Evolutionary conservation across 2,797 vertebrate genomes (phyloP), one percentile per base, ranked within the genome.

Genomic region (Myotis vivesi): DNA sequence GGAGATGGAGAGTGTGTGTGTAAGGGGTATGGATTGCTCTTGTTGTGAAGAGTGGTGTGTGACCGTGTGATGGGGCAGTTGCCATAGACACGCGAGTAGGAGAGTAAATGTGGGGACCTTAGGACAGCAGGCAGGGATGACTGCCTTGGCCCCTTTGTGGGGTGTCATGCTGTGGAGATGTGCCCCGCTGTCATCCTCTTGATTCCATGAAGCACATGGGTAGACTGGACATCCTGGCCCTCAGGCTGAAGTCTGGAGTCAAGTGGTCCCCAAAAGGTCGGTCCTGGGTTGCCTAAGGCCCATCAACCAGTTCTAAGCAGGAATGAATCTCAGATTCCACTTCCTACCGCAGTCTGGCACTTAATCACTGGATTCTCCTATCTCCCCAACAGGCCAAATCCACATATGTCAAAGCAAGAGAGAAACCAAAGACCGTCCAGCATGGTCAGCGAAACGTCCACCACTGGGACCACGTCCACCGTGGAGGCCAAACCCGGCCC

Each of bases 391-490:
- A 99, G 99, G 97, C 96, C 98, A 97, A 98, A 98, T 97, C 98
- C 98, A 98, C 99, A 98, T 96, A 99, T 99, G 99, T 99, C 98
- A 96, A 99, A 99, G 98, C 99, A 98, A 96, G 98, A 98, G 28
- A 96, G 98, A 98, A 99, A 98, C 98, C 99, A 99, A 98, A 99
- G 99, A 98, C 99, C 99, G 72, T 98, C 99, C 98, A 99, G 99
- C 98, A 99, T 99, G 99, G 99, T 99, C 98, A 99, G 99, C 91
- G 99, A 99, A 97, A 98, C 99, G 0, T 99, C 99, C 94, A 99
- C 99, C 20, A 97, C 98, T 36, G 98, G 99, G 98, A 99, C 99
- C 89, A 94, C 98, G 0, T 98, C 99, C 96, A 98, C 98, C 33
- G 97, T 98, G 94, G 99, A 99, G 88, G 80, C 97, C 93, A 98